A percentile compares a stretch with the other conserved stretches of the same genome.
These are phyloP conservation scores for Limanda limanda DNA, from an alignment of 2,113 vertebrate genomes.

Conservation along the genomic window DNA sequence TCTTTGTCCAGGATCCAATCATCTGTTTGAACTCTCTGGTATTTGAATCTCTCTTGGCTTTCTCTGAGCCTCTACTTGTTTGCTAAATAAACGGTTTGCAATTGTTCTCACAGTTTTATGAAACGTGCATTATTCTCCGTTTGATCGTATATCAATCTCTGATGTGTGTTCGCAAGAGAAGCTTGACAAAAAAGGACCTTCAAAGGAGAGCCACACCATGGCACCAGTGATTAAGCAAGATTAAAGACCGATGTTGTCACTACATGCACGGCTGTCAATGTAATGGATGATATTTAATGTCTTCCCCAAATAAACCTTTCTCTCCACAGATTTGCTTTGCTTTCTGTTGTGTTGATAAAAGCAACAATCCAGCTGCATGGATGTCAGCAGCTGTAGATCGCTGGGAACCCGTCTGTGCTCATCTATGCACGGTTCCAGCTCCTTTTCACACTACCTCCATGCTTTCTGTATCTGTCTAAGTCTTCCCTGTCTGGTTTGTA, in stretches of 20 bases:
- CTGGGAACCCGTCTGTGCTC: slow-evolving; percentile 54
- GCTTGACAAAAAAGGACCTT: slow-evolving; percentile 12
- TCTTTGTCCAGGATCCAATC: slow-evolving; percentile 20
- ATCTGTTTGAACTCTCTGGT: slow-evolving; percentile 3
- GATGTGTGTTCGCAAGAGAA: slow-evolving; percentile 37
- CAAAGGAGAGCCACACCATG: slow-evolving; percentile 20
- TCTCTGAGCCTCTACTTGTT: slow-evolving; percentile 45
- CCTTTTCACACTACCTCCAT: slow-evolving; percentile 46
- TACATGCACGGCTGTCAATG: slow-evolving; percentile 65
- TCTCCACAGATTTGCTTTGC: slow-evolving; percentile 59
- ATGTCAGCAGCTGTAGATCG: slow-evolving; percentile 35
- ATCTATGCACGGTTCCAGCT: slow-evolving; percentile 51
- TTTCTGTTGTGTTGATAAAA: slow-evolving; percentile 62
- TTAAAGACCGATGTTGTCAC: slow-evolving; percentile 40
- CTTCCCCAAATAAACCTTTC: slow-evolving; percentile 57
- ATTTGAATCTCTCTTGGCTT: slow-evolving; percentile 11
- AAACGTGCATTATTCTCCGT: slow-evolving; percentile 31
- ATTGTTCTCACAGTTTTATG: slow-evolving; percentile 52
- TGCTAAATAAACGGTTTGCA: slow-evolving; percentile 44
- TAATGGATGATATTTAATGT: slow-evolving; percentile 63
- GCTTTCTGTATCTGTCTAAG: slow-evolving; percentile 49
- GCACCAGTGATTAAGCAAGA: slow-evolving; percentile 51
- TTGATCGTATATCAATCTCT: slow-evolving; percentile 40
- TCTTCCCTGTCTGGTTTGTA: slow-evolving; percentile 48
- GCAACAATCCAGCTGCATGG: slow-evolving; percentile 51